Base-by-base conservation (phyloP, 2,888 invertebrate species). In the Pogonocherus hispidulus region DNA sequence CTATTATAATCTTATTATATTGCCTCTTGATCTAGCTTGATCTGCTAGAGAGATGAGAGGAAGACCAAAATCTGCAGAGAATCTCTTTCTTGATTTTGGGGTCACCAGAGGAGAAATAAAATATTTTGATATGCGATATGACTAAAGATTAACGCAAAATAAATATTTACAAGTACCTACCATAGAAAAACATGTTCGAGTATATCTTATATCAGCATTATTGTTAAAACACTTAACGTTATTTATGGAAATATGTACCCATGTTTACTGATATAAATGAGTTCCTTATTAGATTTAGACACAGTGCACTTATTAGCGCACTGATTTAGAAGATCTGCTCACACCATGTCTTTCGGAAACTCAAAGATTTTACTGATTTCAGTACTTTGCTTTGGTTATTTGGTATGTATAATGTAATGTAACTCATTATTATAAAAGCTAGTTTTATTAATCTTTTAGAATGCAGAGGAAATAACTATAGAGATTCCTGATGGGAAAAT, bases 401-500 rank as follows among this genome's bases (percentile, higher is more conserved):
- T 37, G 55, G 55, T 55, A 55, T 6, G 41, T 35, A 37, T n/a
- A 23, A 23, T 11, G n/a, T n/a, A 5, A 23, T 14, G 11, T n/a
- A n/a, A n/a, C n/a, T n/a, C n/a, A n/a, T n/a, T n/a, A 1, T 44
- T 22, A 18, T 46, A 2, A n/a, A 9, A n/a, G n/a, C 3, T n/a
- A 23, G 11, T 23, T 2, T 46, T 44, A 44, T n/a, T n/a, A 8
- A 8, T 18, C 4, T 52, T 62, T 14, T 35, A 63, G 46, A 20
- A 27, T 19, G 55, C 65, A 11, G 49, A 57, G 1, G 65, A 65
- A 18, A n/a, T 70, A 20, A 35, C 69, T 2, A 60, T 73, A 5
- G 52, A 63, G 18, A 62, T 62, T 16, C n/a, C 32, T n/a, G 67
- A 67, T 66, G 73, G 73, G 19, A 49, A 67, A 60, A 32, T 75